phyloP scores from a whole-genome alignment of 2,888 invertebrate species.

The Pocota personata region DNA sequence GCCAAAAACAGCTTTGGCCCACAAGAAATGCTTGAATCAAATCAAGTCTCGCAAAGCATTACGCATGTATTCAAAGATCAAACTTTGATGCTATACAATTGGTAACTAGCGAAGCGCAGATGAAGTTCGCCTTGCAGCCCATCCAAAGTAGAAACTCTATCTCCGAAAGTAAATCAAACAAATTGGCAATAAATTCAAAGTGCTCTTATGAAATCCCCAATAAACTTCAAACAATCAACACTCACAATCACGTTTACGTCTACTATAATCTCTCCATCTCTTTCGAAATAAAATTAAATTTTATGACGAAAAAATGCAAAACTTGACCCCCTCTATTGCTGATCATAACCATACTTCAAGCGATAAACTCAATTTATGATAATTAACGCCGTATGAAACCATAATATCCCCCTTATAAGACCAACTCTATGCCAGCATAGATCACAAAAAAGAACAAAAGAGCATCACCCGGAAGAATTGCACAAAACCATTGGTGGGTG shows the following conservation, averaged over 20 bases:
- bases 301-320: conserved; percentile 11
- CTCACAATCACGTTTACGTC: neutral
- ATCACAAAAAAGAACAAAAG: neutral
- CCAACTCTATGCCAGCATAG: neutral
- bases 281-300: neutral
- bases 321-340: neutral
- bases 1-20: too few relatives aligned
- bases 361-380: neutral
- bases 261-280: neutral
- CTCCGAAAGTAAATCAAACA: conserved; percentile 2
- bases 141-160: neutral
- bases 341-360: neutral
- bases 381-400: neutral
- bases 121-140: neutral
- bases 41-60: too few relatives aligned
- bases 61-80: neutral
- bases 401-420: neutral
- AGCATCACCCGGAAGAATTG: neutral
- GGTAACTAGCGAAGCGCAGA: neutral
- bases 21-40: too few relatives aligned
- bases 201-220: neutral
- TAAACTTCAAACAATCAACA: neutral
- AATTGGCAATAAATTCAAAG: conserved; percentile 11
- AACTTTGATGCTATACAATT: neutral
- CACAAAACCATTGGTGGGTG: neutral